Conservation (phyloP, 2,888 invertebrate species). For the Nebria salina region DNA sequence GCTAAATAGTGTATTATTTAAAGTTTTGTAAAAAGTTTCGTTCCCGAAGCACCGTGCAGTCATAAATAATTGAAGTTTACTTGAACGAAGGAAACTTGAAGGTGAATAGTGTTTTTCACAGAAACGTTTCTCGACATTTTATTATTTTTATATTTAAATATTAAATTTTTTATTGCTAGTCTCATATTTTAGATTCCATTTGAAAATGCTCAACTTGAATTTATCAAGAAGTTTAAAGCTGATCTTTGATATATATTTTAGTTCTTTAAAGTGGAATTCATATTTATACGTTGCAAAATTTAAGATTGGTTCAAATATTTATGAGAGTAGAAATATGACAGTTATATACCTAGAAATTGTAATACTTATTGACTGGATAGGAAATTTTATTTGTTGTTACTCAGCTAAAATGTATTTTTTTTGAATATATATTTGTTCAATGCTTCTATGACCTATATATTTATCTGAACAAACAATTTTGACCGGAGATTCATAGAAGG, state of each 20-base stretch:
- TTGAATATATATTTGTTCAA: too few species aligned
- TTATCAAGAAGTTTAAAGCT: neutral
- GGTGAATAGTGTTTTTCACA: neutral
- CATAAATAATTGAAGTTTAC: neutral
- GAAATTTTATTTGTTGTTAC: too few species aligned
- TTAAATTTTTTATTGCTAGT: neutral
- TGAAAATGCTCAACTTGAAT: neutral
- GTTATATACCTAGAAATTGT: too few species aligned
- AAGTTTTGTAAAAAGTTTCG: neutral
- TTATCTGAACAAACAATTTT: too few species aligned
- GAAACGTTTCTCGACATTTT: neutral
- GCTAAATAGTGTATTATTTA: neutral
- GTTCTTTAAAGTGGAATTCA: neutral
- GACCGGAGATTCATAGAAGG: too few species aligned
- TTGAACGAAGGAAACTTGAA: neutral
- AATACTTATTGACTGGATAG: too few species aligned
- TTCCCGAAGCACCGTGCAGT: neutral
- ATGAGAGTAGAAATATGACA: too few species aligned
- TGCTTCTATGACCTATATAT: too few species aligned
- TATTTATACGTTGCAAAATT: neutral
- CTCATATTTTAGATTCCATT: neutral
- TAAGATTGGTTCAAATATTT: too few species aligned
- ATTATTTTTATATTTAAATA: conserved; percentile 1
- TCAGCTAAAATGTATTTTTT: too few species aligned
- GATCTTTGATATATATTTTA: neutral